These are phyloP conservation scores for Protobothrops flavoviridis DNA, from an alignment of 2,113 vertebrate species.

Conservation along the genomic window DNA sequence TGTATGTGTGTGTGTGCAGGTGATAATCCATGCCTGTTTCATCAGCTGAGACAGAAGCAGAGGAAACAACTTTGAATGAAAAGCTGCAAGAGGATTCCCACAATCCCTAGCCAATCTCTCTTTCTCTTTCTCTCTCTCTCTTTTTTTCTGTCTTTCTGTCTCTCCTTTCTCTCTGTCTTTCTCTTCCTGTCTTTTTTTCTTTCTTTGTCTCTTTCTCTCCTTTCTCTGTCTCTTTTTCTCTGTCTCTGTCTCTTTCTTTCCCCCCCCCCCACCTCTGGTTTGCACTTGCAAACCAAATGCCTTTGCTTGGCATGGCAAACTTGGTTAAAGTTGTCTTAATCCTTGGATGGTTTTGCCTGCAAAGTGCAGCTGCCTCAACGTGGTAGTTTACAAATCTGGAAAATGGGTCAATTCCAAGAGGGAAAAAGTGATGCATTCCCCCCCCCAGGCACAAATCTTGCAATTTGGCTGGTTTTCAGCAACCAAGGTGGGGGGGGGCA, in stretches of 20 bases:
- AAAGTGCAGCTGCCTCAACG: not conserved
- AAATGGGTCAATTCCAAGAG: not conserved
- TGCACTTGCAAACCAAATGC: not conserved
- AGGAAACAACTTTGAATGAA: conserved; percentile 1
- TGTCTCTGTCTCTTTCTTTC: too few relatives aligned
- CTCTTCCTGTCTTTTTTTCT: too few relatives aligned
- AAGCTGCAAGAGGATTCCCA: not conserved
- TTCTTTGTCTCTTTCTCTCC: too few relatives aligned
- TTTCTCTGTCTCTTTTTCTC: too few relatives aligned
- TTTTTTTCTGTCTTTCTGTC: too few relatives aligned
- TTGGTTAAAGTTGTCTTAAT: not conserved
- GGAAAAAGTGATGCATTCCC: not conserved
- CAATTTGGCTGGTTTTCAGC: not conserved
- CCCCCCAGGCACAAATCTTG: not conserved
- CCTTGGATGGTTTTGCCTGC: not conserved
- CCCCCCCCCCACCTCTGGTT: too few relatives aligned
- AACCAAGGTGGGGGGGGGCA: not conserved
- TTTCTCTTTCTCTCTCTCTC: too few relatives aligned
- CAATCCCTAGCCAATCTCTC: too few relatives aligned
- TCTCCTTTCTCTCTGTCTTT: too few relatives aligned
- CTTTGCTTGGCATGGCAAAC: not conserved
- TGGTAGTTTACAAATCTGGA: not conserved
- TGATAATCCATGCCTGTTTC: not conserved
- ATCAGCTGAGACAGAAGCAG: not conserved
- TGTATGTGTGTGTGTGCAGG: not conserved